phyloP scores from a whole-genome alignment of 2,888 invertebrate species.

The Crossocerus cetratus region DNA sequence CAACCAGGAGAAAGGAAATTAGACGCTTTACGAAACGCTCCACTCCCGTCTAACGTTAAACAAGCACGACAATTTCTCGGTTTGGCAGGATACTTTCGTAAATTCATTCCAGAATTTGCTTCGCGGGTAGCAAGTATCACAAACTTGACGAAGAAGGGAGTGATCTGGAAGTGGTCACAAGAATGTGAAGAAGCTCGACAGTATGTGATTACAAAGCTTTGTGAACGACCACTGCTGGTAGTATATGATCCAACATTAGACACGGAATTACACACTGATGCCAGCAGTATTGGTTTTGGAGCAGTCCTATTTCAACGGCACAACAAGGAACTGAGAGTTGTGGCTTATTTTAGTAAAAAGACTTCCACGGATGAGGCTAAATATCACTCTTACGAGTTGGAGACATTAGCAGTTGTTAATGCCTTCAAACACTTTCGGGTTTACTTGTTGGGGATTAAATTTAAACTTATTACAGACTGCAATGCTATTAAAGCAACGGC shows the following conservation, averaged over 20 bases:
- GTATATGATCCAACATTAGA: neutral
- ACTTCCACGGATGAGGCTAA: neutral
- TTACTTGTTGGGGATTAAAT: neutral
- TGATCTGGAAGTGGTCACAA: neutral
- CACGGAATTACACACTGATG: neutral
- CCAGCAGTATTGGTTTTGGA: neutral
- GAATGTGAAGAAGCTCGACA: neutral
- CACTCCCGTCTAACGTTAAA: neutral
- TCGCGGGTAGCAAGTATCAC: neutral
- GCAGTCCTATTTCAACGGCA: neutral
- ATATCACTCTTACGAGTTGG: constrained; percentile 10
- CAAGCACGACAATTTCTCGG: neutral
- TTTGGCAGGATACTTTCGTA: neutral
- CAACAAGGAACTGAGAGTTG: neutral
- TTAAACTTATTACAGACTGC: neutral
- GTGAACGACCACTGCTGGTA: too few species aligned
- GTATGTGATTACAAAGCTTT: too few species aligned
- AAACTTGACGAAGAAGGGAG: neutral
- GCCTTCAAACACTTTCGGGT: neutral
- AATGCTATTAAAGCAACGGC: neutral
- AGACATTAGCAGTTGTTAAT: neutral
- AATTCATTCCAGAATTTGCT: neutral
- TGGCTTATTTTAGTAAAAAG: neutral
- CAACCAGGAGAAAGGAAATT: neutral
- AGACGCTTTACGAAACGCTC: neutral